Base-by-base conservation (phyloP, 1,140 invertebrate genomes). In the Hycleus phaleratus region DNA sequence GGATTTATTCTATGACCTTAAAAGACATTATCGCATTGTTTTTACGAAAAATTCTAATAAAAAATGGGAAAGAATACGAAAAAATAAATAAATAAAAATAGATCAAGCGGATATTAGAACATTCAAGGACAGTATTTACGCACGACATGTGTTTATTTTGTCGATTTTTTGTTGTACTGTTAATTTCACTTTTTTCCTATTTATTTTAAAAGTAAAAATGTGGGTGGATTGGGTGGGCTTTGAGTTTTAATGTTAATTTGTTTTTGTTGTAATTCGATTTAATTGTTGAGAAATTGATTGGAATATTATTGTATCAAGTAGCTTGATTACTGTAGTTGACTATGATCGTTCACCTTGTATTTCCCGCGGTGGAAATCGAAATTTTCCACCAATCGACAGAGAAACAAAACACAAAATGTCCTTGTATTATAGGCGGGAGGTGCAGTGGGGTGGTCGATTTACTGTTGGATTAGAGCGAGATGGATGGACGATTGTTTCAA, bases 61-160 rank as follows among this genome's bases (percentile, higher is more conserved):
- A n/a, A 46, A 24, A 24, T 4, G 26, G 38, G 26, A 46, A 12
- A 55, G 9, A 25, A 7, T 18, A 24, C 11, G 32, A 8, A 48
- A 55, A 42, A 12, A 39, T 56, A 24, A 24, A 25, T 44, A 26
- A 5, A 11, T 38, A 39, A 9, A n/a, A 6, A 48, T 25, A 18
- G 24, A 11, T 46, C 8, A 10, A 9, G 24, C n/a, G 3, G 24
- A 46, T 11, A 18, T 18, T 32, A 32, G 32, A 32, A 32, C 3
- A 7, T 26, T 45, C 56, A 58, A 58, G 56, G 56, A 58, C 56
- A 46, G 12, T 32, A 26, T 51, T 58, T 49, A 51, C 56, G 56
- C 56, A 58, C 49, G 56, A 58, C 51, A 58, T 45, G 32, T 18
- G 38, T 51, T 49, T 57, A 57, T 49, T 50, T 51, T 7, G 32